phyloP scores from a whole-genome alignment of 2,113 vertebrate species.

The Natator depressus region DNA sequence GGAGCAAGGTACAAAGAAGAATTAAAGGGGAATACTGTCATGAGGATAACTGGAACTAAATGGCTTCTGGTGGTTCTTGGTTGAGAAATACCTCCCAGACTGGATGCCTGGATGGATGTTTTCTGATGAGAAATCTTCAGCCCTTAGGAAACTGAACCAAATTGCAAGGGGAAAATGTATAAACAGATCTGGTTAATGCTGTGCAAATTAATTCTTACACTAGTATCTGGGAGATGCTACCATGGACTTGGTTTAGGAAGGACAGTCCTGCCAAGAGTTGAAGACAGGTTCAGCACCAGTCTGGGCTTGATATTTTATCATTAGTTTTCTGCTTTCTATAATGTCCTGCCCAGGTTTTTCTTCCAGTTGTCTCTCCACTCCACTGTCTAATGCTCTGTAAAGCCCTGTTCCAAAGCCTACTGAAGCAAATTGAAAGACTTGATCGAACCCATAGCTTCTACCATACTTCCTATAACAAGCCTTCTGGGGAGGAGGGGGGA shows the following conservation, averaged over 20 bases:
- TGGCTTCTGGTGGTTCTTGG: neutral
- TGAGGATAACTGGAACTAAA: neutral
- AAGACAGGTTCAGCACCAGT: conserved; percentile 14
- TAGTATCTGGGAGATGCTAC: neutral
- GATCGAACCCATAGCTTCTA: fast-evolving
- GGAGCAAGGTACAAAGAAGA: fast-evolving
- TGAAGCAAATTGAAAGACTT: neutral
- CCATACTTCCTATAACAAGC: neutral
- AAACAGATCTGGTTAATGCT: neutral
- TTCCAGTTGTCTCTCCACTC: neutral
- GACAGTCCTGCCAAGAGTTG: neutral
- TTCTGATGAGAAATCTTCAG: neutral
- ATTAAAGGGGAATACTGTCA: neutral
- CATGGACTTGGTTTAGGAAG: neutral
- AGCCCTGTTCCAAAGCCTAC: neutral
- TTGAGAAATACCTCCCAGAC: fast-evolving
- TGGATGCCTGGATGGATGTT: neutral
- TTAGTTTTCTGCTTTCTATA: neutral
- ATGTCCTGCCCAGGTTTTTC: neutral
- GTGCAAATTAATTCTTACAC: neutral
- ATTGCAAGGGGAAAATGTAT: neutral
- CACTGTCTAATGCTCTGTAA: neutral
- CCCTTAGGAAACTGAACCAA: neutral
- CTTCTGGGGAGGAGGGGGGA: neutral
- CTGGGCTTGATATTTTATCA: conserved; percentile 1